Conservation (phyloP, 2,888 invertebrate species). For the Disparrhopalites patrizii region DNA sequence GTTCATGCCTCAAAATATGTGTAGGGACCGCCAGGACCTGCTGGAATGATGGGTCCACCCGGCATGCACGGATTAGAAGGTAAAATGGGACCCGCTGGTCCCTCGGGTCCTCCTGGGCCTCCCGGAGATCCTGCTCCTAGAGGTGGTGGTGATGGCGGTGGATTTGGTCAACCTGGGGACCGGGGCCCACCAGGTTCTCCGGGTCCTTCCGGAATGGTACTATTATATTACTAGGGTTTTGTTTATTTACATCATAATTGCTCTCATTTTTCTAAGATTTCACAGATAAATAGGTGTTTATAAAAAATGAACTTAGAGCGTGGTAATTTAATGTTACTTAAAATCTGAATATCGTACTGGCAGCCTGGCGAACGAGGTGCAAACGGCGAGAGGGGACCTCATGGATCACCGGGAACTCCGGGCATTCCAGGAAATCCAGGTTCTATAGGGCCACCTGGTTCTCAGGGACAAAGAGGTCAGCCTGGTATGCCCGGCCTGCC, state of each 20-base stretch:
- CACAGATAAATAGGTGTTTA: no score
- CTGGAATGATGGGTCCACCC: constrained; percentile 46
- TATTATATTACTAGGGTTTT: not conserved
- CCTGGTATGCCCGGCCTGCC: constrained; percentile 58
- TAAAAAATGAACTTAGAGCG: no score
- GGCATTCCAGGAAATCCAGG: constrained; percentile 56
- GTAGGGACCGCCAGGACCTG: constrained; percentile 54
- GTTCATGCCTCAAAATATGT: constrained; percentile 33
- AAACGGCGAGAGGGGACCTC: constrained; percentile 54
- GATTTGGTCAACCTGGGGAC: constrained; percentile 48
- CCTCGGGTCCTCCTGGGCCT: constrained; percentile 48
- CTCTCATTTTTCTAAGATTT: no score
- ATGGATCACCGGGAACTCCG: constrained; percentile 50
- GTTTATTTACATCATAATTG: not conserved
- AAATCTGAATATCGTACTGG: not conserved
- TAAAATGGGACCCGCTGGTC: constrained; percentile 41
- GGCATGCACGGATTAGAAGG: constrained; percentile 43
- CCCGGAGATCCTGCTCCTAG: constrained; percentile 48
- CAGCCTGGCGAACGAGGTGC: constrained; percentile 49
- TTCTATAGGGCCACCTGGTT: constrained; percentile 52
- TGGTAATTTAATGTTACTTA: no score
- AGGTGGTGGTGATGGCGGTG: constrained; percentile 36
- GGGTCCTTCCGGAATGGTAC: constrained; percentile 44
- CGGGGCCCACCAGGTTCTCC: constrained; percentile 48
- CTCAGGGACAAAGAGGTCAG: constrained; percentile 50